phyloP scores from a whole-genome alignment of 2,113 vertebrate species.

The Sorex araneus region DNA sequence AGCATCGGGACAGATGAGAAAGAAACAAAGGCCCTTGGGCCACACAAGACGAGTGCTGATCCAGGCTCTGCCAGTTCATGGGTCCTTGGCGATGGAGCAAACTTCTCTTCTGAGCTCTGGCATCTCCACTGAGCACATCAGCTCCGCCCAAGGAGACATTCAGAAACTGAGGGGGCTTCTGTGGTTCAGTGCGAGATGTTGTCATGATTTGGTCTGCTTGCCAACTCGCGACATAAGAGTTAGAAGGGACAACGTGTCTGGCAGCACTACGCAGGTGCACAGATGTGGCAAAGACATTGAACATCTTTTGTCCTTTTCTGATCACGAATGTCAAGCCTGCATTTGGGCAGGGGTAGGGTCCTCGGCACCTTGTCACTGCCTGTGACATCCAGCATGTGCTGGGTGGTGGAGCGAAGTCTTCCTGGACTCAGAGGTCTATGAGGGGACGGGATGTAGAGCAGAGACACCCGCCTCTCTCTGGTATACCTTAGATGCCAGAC shows the following conservation, averaged over 20 bases:
- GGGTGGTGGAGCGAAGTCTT: neutral
- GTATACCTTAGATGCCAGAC: neutral
- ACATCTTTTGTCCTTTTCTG: conserved; percentile 16
- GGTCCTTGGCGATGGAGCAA: neutral
- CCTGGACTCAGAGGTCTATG: neutral
- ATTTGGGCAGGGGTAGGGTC: neutral
- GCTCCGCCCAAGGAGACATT: neutral
- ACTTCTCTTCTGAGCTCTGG: conserved; percentile 15
- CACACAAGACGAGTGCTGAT: neutral
- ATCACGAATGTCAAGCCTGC: neutral
- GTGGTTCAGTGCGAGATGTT: neutral
- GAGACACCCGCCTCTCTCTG: conserved; percentile 1
- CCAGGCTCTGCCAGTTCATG: neutral
- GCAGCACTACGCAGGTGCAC: neutral
- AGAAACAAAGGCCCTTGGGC: neutral
- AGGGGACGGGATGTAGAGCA: neutral
- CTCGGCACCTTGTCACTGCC: neutral
- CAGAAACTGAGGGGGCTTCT: neutral
- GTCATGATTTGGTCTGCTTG: neutral
- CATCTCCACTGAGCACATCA: conserved; percentile 30
- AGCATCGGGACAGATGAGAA: neutral
- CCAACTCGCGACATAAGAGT: neutral
- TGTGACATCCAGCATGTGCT: neutral
- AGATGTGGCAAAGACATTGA: conserved; percentile 20
- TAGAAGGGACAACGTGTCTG: neutral